phyloP scores from a whole-genome alignment of 2,113 vertebrate genomes.

The Capra hircus region DNA sequence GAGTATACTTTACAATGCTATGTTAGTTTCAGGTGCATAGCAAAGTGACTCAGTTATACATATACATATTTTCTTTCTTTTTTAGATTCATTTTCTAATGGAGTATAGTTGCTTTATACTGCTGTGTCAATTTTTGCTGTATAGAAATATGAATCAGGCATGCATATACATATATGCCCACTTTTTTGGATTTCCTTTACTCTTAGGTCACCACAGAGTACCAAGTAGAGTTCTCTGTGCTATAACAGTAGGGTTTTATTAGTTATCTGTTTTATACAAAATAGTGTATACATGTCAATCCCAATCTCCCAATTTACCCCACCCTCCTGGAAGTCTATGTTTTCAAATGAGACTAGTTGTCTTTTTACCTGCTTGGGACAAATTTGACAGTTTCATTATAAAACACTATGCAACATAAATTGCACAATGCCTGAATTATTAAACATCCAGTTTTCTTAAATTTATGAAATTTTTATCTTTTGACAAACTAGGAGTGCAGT shows the following conservation, averaged over 20 bases:
- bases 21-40: neutral
- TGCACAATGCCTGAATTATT: neutral
- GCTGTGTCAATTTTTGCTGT: neutral
- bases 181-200: neutral
- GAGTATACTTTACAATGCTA: neutral
- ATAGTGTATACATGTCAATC: neutral
- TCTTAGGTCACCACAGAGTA: neutral
- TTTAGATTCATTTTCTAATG: neutral
- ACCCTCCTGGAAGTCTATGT: neutral
- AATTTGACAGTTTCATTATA: slow-evolving; percentile 14
- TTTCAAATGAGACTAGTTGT: slow-evolving; percentile 33
- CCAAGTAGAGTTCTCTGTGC: neutral
- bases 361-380: neutral
- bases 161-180: neutral
- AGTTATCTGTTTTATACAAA: neutral
- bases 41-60: neutral
- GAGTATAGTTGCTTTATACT: neutral
- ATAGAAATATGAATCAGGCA: neutral
- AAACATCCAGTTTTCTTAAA: neutral
- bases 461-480: neutral
- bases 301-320: neutral
- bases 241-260: neutral
- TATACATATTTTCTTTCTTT: neutral
- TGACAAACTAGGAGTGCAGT: neutral
- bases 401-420: neutral